These are phyloP conservation scores for Forbesichthys papilliferus DNA, from an alignment of 2,113 vertebrate genomes.

Conservation along the genomic window DNA sequence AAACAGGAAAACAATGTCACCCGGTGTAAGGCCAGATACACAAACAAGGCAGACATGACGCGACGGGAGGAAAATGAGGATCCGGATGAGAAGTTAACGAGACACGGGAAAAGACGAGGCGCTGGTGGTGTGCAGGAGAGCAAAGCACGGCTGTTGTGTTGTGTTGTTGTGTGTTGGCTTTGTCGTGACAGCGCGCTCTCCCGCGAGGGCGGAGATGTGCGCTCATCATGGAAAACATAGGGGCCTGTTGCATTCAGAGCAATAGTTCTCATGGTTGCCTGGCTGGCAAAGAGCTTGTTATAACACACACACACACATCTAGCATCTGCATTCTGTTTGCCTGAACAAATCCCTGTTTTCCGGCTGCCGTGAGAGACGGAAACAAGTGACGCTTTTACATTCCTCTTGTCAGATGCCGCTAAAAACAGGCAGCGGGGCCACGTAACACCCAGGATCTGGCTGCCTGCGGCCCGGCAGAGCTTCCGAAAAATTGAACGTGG, in stretches of 20 bases:
- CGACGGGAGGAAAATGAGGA: constrained; percentile 19
- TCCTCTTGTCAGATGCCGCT: constrained; percentile 44
- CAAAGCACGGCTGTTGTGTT: constrained; percentile 19
- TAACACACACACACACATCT: constrained; percentile 44
- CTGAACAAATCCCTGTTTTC: constrained; percentile 47
- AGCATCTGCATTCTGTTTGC: constrained; percentile 66
- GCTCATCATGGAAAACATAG: constrained; percentile 64
- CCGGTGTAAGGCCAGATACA: constrained; percentile 44
- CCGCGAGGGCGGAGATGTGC: constrained; percentile 53
- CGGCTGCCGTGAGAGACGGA: constrained; percentile 46
- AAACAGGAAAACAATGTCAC: constrained; percentile 51
- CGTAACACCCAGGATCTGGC: not conserved
- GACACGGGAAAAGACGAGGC: constrained; percentile 38
- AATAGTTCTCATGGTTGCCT: constrained; percentile 60
- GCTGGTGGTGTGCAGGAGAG: constrained; percentile 40
- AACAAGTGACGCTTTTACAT: constrained; percentile 45
- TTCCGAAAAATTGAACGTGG: constrained; percentile 48
- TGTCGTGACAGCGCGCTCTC: constrained; percentile 63
- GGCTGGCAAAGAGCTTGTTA: constrained; percentile 72
- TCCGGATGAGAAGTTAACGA: constrained; percentile 10
- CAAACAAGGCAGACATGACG: not conserved
- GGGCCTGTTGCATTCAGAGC: constrained; percentile 71
- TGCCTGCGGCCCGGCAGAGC: constrained; percentile 21
- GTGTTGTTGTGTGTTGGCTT: constrained; percentile 36
- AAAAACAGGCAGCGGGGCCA: constrained; percentile 32